Base-by-base conservation (phyloP, 2,888 invertebrate species). In the Leucophenga maculata region DNA sequence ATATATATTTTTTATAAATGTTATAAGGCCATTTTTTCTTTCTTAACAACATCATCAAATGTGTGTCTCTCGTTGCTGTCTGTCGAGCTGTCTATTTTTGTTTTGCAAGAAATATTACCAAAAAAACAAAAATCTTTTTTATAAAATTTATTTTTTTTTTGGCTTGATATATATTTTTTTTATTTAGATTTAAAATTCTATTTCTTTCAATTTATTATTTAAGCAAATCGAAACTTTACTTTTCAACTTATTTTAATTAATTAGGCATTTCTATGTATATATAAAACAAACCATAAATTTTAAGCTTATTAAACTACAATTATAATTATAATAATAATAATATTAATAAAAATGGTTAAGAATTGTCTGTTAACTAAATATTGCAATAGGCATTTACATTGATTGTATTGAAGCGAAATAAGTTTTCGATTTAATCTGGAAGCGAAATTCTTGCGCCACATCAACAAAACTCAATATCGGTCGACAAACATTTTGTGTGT, bases 211-310 rank as follows among this genome's bases (percentile, higher is more conserved):
- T 60, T 60, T 9, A 32, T 11, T 46, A 62, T 46, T 48, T 9
- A 46, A 46, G 20, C 46, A 48, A 64, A 22, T 22, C 50, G 18
- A 65, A 59, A 52, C 32, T 54, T n/a, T 50, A 67, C 67, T 67
- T 68, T 26, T 69, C 55, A 71, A 66, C 59, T 55, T 64, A 66
- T 31, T 50, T 50, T n/a, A 44, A 57, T 50, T 16, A 18, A n/a
- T n/a, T 50, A 6, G 39, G 11, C 18, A 39, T 60, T 16, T 18
- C 8, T 44, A 60, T 9, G 13, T 39, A 55, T 22, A 16, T 22
- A 46, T 8, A 48, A 48, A 48, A 48, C 8, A 18, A 39, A 39
- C 39, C 18, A 60, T 20, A 18, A 26, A 44, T 18, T 48, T 64
- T 22, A 22, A 11, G 46, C 62, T 64, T 64, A 64, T 9, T 22